These are phyloP conservation scores for Teleogryllus occipitalis DNA, from an alignment of 1,140 invertebrate genomes.

Conservation along the genomic window DNA sequence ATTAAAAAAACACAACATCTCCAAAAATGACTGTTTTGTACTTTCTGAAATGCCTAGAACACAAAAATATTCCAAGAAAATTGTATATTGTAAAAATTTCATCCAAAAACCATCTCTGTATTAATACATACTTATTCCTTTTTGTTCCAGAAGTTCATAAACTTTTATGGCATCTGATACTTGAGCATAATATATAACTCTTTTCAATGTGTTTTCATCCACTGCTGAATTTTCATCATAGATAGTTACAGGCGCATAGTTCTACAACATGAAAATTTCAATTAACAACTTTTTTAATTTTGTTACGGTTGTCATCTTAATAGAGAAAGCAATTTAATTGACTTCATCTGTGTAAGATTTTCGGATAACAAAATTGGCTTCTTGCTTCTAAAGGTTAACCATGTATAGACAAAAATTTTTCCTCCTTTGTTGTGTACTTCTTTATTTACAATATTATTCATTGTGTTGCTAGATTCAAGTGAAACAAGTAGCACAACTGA, in stretches of 20 bases:
- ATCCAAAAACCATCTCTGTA: background rate
- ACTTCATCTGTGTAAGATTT: too few relatives aligned
- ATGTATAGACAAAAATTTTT: too few relatives aligned
- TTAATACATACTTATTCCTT: constrained; percentile 41
- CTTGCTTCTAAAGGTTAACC: too few relatives aligned
- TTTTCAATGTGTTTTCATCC: constrained; percentile 49
- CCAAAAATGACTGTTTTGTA: constrained; percentile 61
- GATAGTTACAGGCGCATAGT: constrained; percentile 56
- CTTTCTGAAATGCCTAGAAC: constrained; percentile 43
- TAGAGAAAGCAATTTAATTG: too few relatives aligned
- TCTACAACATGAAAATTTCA: constrained; percentile 36
- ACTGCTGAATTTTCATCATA: constrained; percentile 63
- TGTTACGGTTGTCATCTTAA: too few relatives aligned
- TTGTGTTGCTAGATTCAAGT: too few relatives aligned
- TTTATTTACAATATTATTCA: too few relatives aligned
- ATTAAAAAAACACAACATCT: constrained; percentile 78
- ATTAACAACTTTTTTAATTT: too few relatives aligned
- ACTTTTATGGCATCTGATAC: constrained; percentile 61
- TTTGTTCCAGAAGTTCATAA: constrained; percentile 58
- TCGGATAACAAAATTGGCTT: too few relatives aligned
- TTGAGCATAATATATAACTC: constrained; percentile 54
- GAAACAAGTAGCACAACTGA: too few relatives aligned
- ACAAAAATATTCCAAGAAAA: background rate
- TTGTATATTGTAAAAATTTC: background rate
- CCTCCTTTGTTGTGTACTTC: too few relatives aligned